Base-by-base conservation (phyloP, 2,113 vertebrate species). In the Peromyscus polionotus region DNA sequence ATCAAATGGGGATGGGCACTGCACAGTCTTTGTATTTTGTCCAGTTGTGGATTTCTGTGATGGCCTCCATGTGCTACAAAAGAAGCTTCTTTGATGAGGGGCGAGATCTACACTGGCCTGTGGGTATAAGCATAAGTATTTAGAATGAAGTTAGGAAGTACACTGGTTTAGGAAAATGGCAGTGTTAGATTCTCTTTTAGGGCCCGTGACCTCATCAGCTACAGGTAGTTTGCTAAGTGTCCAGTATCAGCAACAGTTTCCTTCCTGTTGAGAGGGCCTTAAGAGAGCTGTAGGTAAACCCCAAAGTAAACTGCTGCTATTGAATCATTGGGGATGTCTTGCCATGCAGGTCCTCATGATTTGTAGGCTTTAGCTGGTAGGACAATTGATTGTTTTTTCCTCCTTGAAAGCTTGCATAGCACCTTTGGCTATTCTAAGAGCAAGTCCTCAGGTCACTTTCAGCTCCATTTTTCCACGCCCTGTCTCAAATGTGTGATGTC, bases 391-490 rank as follows among this genome's bases (percentile, higher is more conserved):
- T 24, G 42, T 33, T 81, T 22, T 16, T 8, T 26, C 36, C 57
- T 24, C 80, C 80, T 39, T 39, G 11, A 83, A 61, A 61, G 54
- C 73, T 79, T 87, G 72, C 63, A 42, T 39, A 73, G 36, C 73
- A 86, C 26, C 61, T 88, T 93, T 84, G 88, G 54, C 87, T 51
- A 13, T 45, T 51, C n/a, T 85, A 13, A 92, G 93, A 93, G 51
- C 61, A 42, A 84, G 14, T 42, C 54, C 19, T 83, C 79, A 83
- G 36, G 54, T 83, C 54, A 36, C 2, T n/a, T 57, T 20, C 79
- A 59, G 54, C 11, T 59, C 79, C 11, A 83, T 39, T 59, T 54
- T 83, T 59, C 20, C 22, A n/a, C 7, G 11, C 24, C 36, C 54
- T 39, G 36, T n/a, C 79, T 81, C 20, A 83, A 83, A 59, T 83